These are phyloP conservation scores for Lymantria dispar DNA, from an alignment of 2,888 invertebrate genomes.

Conservation along the genomic window DNA sequence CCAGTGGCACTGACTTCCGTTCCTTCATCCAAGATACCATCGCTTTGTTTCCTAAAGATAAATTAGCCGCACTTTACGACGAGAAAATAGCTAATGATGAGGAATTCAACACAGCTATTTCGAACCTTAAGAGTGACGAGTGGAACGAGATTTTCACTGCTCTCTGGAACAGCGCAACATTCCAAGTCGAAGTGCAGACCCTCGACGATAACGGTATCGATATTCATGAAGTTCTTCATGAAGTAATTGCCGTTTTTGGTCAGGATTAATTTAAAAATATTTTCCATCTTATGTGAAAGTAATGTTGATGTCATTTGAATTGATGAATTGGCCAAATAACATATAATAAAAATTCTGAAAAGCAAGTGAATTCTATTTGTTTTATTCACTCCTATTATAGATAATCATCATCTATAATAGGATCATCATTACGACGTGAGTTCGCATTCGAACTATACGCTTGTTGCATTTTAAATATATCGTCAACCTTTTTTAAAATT, in stretches of 20 bases:
- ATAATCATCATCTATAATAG: too few relatives aligned
- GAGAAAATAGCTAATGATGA: slow-evolving; percentile 58
- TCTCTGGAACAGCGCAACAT: slow-evolving; percentile 52
- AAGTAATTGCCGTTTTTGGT: slow-evolving; percentile 57
- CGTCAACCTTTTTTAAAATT: too few relatives aligned
- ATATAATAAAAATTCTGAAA: too few relatives aligned
- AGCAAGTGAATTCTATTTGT: too few relatives aligned
- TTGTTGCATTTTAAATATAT: too few relatives aligned
- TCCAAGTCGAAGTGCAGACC: slow-evolving; percentile 47
- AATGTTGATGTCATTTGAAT: too few relatives aligned
- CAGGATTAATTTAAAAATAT: slow-evolving; percentile 22
- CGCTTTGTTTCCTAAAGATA: slow-evolving; percentile 48
- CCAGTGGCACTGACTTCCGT: slow-evolving; percentile 46
- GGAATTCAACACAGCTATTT: slow-evolving; percentile 54
- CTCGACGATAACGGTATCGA: slow-evolving; percentile 55
- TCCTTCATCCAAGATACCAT: slow-evolving; percentile 52
- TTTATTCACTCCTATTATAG: too few relatives aligned
- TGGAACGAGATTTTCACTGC: slow-evolving; percentile 48
- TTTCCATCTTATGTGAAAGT: too few relatives aligned
- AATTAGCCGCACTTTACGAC: slow-evolving; percentile 55
- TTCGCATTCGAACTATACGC: too few relatives aligned
- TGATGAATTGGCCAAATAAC: too few relatives aligned
- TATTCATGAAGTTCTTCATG: slow-evolving; percentile 35
- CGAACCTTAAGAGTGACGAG: slow-evolving; percentile 56
- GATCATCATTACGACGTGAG: too few relatives aligned